Evolutionary conservation across 2,113 vertebrate genomes (phyloP).

Genomic region (Microtus oregoni): DNA sequence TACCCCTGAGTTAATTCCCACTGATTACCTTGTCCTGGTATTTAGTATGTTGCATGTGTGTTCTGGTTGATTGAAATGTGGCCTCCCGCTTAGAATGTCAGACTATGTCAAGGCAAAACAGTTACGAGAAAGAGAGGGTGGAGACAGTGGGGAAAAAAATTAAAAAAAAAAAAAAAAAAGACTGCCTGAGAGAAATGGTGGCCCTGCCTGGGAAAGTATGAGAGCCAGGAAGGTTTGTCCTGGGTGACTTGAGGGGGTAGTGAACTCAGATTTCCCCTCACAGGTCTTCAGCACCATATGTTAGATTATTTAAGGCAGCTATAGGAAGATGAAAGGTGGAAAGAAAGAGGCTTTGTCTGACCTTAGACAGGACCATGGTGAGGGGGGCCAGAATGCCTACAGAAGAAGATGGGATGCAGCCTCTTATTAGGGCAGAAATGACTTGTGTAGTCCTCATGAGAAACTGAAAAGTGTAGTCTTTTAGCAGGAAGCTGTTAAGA

Average conservation of each 20-base stretch:
- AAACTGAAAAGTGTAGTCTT: background rate
- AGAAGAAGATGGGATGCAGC: background rate
- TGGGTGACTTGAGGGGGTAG: background rate
- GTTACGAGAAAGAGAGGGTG: background rate
- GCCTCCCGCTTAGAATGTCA: background rate
- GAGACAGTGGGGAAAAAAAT: background rate
- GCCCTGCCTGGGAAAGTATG: no score
- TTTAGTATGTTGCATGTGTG: background rate
- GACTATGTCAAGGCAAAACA: background rate
- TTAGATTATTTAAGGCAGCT: background rate
- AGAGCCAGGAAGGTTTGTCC: background rate
- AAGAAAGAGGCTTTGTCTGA: background rate
- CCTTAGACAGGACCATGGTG: background rate
- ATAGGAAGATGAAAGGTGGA: background rate
- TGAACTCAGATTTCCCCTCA: background rate
- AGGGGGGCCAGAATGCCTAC: background rate
- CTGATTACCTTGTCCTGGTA: background rate
- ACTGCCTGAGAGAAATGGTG: no score
- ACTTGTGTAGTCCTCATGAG: background rate
- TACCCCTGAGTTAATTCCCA: background rate
- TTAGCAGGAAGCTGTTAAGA: background rate
- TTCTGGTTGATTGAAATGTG: background rate
- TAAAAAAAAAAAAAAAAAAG: no score
- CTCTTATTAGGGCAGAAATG: background rate
- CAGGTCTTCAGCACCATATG: background rate